These are phyloP conservation scores for Trichoplusia ni DNA, from an alignment of 1,140 invertebrate genomes.

Conservation along the genomic window DNA sequence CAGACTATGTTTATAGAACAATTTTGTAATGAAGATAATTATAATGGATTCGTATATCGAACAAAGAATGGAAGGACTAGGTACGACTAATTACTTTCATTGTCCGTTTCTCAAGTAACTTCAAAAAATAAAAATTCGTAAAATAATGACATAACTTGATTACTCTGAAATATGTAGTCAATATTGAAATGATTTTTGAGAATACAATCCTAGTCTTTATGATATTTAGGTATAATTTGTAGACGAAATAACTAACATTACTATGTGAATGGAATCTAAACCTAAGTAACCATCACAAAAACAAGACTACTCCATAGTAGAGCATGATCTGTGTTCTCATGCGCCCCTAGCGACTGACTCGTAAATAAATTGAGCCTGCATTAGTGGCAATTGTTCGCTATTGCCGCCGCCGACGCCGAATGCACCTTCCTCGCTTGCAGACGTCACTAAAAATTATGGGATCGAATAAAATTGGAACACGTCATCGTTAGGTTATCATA, in stretches of 20 bases:
- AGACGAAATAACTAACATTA: too few relatives aligned
- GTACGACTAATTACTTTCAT: too few relatives aligned
- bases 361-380: constrained; percentile 80
- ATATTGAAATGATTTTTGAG: too few relatives aligned
- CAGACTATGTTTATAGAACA: background rate
- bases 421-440: constrained; percentile 46
- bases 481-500: constrained; percentile 6
- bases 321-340: constrained; percentile 45
- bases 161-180: too few relatives aligned
- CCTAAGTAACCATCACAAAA: background rate
- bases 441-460: constrained; percentile 22
- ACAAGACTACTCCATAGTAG: constrained; percentile 52
- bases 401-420: constrained; percentile 48
- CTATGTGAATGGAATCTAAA: background rate
- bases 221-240: too few relatives aligned
- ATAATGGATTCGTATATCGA: constrained; percentile 2
- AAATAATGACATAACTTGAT: too few relatives aligned
- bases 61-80: too few relatives aligned
- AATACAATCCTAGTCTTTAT: too few relatives aligned
- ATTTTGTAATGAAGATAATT: constrained; percentile 10
- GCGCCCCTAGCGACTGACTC: constrained; percentile 72
- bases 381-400: constrained; percentile 80
- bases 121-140: too few relatives aligned
- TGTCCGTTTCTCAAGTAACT: too few relatives aligned
- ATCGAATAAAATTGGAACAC: constrained; percentile 22